These are phyloP conservation scores for Novumbra hubbsi DNA, from an alignment of 2,797 vertebrate species.

Conservation along the genomic window DNA sequence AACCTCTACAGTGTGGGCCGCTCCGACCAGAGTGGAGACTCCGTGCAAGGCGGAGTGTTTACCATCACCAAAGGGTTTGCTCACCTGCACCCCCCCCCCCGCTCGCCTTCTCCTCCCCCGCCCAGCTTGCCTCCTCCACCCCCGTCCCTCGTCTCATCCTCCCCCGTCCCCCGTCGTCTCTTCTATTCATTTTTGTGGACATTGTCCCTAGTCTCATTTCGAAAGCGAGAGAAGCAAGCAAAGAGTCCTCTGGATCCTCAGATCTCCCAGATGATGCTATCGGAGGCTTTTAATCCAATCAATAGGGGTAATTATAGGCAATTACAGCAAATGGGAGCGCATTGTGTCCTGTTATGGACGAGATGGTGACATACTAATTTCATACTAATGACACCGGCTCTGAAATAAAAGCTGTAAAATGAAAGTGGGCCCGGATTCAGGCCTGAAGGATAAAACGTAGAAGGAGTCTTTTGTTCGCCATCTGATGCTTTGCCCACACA, in stretches of 20 bases:
- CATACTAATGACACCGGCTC: constrained; percentile 62
- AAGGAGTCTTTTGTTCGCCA: constrained; percentile 25
- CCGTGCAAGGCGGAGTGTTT: background rate
- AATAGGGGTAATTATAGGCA: constrained; percentile 77
- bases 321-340: constrained; percentile 66
- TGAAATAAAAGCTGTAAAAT: constrained; percentile 49
- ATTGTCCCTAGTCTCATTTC: constrained; percentile 62
- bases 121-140: background rate
- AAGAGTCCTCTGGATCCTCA: constrained; percentile 47
- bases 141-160: background rate
- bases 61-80: constrained; percentile 16
- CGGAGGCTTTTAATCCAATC: constrained; percentile 76
- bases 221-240: constrained; percentile 37
- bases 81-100: constrained; percentile 12
- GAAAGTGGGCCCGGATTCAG: constrained; percentile 16
- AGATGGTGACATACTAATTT: constrained; percentile 49
- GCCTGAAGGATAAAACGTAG: constrained; percentile 25
- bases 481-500: background rate
- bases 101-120: background rate
- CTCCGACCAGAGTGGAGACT: background rate
- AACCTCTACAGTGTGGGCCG: background rate
- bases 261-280: constrained; percentile 71
- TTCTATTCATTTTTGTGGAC: constrained; percentile 10
- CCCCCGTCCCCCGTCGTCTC: background rate
- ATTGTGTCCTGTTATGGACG: constrained; percentile 64